A percentile compares a stretch with the other conserved stretches of the same genome.
These are phyloP conservation scores for Palythoa caribaeorum DNA, from an alignment of 92 coral and sea anemone species.

Conservation along the genomic window DNA sequence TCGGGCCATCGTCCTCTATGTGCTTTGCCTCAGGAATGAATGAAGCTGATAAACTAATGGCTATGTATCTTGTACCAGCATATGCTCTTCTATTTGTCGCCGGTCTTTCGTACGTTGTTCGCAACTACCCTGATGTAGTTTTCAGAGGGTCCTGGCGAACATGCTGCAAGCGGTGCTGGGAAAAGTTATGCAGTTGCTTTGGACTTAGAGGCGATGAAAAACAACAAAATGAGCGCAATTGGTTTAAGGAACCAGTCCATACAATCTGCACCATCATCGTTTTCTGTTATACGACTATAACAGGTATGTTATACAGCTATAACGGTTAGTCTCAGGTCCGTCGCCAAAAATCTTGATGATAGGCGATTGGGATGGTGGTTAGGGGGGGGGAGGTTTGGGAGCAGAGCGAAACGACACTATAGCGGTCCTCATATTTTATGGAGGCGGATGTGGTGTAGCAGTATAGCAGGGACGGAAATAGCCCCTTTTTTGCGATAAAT, in stretches of 20 bases:
- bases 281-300: conserved; percentile 88
- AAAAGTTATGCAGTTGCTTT: neutral
- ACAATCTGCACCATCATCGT: conserved; percentile 94
- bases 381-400: neutral
- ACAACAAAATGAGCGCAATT: conserved; percentile 39
- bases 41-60: conserved; percentile 87
- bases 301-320: conserved; percentile 17
- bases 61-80: conserved; percentile 84
- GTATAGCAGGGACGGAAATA: too few relatives aligned
- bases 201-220: neutral
- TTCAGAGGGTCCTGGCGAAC: conserved; percentile 48
- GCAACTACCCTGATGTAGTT: conserved; percentile 67
- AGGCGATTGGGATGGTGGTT: too few relatives aligned
- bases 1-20: conserved; percentile 38
- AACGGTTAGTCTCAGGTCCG: too few relatives aligned
- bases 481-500: too few relatives aligned
- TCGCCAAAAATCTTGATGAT: too few relatives aligned
- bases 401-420: neutral
- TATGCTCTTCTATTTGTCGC: conserved; percentile 71
- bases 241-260: conserved; percentile 82
- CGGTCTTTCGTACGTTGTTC: conserved; percentile 65
- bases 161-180: conserved; percentile 10
- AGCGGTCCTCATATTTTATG: too few relatives aligned
- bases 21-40: conserved; percentile 81
- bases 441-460: too few relatives aligned